phyloP scores from a whole-genome alignment of 2,797 vertebrate species.

The Cossypha dichroa region DNA sequence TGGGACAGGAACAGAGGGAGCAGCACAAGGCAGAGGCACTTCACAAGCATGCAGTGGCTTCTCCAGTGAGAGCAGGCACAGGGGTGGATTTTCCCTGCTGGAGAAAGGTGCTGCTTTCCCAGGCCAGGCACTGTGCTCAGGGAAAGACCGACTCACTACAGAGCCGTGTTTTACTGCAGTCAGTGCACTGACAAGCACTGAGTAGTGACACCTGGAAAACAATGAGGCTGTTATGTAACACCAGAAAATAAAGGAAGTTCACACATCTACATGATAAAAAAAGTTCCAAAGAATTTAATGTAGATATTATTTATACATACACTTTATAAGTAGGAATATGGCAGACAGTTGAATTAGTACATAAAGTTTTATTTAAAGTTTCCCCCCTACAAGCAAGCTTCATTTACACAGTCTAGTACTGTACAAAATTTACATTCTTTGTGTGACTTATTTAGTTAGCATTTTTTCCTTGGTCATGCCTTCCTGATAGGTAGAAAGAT shows the following conservation, averaged over 20 bases:
- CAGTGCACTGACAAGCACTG: not conserved
- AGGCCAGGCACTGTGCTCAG: not conserved
- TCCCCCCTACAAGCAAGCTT: conserved; percentile 85
- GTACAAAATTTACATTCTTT: conserved; percentile 86
- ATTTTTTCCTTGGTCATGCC: conserved; percentile 79
- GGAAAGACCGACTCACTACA: not conserved
- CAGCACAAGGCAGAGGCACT: fast-evolving
- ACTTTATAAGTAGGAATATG: conserved; percentile 67
- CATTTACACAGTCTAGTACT: conserved; percentile 85
- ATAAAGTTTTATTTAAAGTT: conserved; percentile 88
- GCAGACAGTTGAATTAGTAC: conserved; percentile 78
- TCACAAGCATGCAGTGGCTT: not conserved
- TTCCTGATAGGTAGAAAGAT: conserved; percentile 82
- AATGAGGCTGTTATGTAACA: not conserved
- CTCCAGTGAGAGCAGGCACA: not conserved
- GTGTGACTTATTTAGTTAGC: conserved; percentile 76
- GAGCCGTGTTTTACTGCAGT: fast-evolving
- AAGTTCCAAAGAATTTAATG: conserved; percentile 63
- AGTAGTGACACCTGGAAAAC: not conserved
- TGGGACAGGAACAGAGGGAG: not conserved
- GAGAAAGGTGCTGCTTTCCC: not conserved
- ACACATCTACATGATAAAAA: conserved; percentile 56
- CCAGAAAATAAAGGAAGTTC: conserved; percentile 39
- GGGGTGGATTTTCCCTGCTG: not conserved
- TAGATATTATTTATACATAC: conserved; percentile 65